phyloP scores from a whole-genome alignment of 2,113 vertebrate genomes.

The Petrocephalus zakoni region DNA sequence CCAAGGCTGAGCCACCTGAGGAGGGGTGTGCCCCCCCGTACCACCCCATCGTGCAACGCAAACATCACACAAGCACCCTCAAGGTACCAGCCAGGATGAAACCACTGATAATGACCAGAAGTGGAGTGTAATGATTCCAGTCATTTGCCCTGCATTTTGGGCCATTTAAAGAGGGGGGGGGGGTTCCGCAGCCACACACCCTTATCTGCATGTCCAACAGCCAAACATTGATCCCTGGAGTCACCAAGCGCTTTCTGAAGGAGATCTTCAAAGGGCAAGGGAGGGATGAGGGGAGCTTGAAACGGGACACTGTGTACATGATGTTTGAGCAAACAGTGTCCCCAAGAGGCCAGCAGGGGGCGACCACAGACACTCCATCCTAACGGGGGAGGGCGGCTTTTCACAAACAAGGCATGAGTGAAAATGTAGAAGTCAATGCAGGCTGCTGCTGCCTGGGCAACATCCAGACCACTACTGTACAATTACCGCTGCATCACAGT shows the following conservation, averaged over 20 bases:
- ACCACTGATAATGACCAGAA: conserved; percentile 9
- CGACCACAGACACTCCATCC: not conserved
- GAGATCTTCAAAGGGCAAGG: not conserved
- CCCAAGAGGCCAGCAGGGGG: not conserved
- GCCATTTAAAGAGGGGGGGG: not conserved
- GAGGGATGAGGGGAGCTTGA: not conserved
- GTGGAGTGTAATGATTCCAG: not conserved
- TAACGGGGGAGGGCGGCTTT: not conserved
- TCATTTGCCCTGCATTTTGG: not conserved
- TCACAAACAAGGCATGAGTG: not conserved
- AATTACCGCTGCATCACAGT: conserved; percentile 19
- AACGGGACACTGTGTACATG: not conserved
- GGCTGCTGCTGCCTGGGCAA: conserved; percentile 1
- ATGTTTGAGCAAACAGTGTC: not conserved
- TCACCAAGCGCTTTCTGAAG: not conserved
- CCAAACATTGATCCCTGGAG: not conserved
- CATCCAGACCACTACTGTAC: conserved; percentile 30
- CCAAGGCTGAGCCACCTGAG: conserved; percentile 34
- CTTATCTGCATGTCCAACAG: not conserved
- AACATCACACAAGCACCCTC: conserved; percentile 32
- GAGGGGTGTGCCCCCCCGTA: conserved; percentile 28
- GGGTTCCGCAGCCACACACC: not conserved
- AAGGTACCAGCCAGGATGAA: conserved; percentile 24
- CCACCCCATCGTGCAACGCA: conserved; percentile 32
- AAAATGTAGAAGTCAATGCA: not conserved